phyloP scores from a whole-genome alignment of 30 jellyfish, hydroid and myxozoan species.

The Aurelia sp. region DNA sequence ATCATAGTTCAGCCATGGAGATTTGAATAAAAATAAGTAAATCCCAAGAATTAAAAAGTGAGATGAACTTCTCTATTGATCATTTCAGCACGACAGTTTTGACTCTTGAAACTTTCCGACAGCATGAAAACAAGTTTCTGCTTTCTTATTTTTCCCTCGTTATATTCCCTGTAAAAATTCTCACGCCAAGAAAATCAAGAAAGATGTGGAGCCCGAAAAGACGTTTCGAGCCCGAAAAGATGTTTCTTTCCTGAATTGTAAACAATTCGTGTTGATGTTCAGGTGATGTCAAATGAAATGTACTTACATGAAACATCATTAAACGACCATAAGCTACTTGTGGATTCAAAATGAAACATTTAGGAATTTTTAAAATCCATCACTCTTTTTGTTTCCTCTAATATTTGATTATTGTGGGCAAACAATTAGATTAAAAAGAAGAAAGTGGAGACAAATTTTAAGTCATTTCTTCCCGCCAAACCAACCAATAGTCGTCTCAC shows the following conservation, averaged over 20 bases:
- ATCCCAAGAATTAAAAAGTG: no score
- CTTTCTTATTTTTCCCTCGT: no score
- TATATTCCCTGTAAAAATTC: no score
- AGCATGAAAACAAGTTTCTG: no score
- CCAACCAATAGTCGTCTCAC: no score
- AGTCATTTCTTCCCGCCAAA: no score
- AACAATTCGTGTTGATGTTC: background rate
- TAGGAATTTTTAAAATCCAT: constrained; percentile 16
- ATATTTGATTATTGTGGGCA: background rate
- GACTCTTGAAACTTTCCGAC: no score
- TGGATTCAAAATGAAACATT: constrained; percentile 15
- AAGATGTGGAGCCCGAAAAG: background rate
- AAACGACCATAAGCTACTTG: constrained; percentile 34
- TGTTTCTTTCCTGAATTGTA: background rate
- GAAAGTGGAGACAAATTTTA: constrained; percentile 11
- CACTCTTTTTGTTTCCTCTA: constrained; percentile 17
- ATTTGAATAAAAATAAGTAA: no score
- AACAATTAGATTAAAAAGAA: constrained; percentile 4
- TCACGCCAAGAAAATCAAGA: no score
- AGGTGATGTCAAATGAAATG: constrained; percentile 28
- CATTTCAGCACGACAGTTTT: no score
- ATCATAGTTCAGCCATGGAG: no score
- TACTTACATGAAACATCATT: background rate
- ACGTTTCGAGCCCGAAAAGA: background rate
- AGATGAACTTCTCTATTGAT: no score